Evolutionary conservation across 2,797 vertebrate genomes (phyloP).

Genomic region (Microctenopoma stevenorrisi): DNA sequence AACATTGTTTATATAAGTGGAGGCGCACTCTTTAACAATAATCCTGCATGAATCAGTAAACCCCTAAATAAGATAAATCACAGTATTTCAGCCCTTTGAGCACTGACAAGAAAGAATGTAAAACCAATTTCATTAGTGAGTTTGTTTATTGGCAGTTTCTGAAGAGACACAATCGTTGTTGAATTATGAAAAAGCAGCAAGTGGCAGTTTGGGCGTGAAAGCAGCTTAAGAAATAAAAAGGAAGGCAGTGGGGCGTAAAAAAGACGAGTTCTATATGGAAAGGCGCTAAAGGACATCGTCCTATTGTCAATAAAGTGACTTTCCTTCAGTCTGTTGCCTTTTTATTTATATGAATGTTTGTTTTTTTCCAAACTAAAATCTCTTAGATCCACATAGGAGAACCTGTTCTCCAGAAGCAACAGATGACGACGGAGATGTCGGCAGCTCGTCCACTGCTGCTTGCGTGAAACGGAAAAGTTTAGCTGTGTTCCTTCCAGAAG

Average conservation of each 20-base stretch:
- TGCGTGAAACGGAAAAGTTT: slow-evolving; percentile 36
- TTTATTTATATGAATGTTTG: not conserved
- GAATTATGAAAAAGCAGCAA: slow-evolving; percentile 53
- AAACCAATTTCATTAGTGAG: slow-evolving; percentile 62
- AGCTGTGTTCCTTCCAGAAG: slow-evolving; percentile 12
- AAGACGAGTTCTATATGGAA: slow-evolving; percentile 36
- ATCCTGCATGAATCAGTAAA: slow-evolving; percentile 29
- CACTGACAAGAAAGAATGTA: slow-evolving; percentile 32
- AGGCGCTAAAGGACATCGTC: not conserved
- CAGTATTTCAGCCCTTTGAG: slow-evolving; percentile 44
- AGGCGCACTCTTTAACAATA: slow-evolving; percentile 13
- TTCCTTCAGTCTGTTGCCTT: slow-evolving; percentile 16
- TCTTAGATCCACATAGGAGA: not conserved
- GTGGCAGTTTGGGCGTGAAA: slow-evolving; percentile 30
- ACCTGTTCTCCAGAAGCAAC: not conserved
- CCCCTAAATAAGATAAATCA: slow-evolving; percentile 50
- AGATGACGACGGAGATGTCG: slow-evolving; percentile 1
- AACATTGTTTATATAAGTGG: slow-evolving; percentile 21
- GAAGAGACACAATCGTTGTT: slow-evolving; percentile 55
- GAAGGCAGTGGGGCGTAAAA: slow-evolving; percentile 42
- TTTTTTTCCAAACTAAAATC: slow-evolving; percentile 19
- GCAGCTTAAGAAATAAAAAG: slow-evolving; percentile 53
- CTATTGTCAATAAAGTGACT: slow-evolving; percentile 22
- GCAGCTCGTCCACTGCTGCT: slow-evolving; percentile 2
- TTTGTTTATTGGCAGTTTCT: slow-evolving; percentile 56